Conservation (phyloP, 2,113 vertebrate species). For the Callospermophilus lateralis region DNA sequence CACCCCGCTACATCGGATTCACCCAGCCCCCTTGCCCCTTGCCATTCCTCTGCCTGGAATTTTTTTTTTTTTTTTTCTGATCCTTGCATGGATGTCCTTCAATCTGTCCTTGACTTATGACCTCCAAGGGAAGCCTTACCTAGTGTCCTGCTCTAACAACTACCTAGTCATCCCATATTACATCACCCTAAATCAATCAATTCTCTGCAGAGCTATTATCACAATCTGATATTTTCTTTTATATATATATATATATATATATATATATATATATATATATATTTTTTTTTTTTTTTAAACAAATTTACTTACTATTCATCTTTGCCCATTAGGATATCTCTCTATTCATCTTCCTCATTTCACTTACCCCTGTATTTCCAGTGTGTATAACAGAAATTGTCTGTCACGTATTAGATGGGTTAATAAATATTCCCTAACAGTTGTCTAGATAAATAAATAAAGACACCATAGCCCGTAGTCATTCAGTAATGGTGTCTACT, state of each 20-base stretch:
- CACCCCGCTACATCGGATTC: too few species aligned
- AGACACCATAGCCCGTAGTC: not conserved
- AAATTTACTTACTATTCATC: not conserved
- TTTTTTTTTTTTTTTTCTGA: not conserved
- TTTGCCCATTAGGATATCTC: not conserved
- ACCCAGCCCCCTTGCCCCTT: not conserved
- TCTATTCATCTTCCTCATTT: not conserved
- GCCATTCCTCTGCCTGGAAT: not conserved
- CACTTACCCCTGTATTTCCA: not conserved
- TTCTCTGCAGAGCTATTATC: not conserved
- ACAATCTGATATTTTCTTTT: not conserved
- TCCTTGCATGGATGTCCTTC: not conserved
- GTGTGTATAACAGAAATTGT: not conserved
- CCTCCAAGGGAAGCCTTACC: not conserved
- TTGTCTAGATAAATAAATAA: not conserved
- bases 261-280: too few species aligned
- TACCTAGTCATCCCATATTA: not conserved
- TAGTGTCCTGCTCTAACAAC: not conserved
- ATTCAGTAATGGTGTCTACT: not conserved
- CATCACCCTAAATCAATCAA: not conserved
- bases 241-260: too few species aligned
- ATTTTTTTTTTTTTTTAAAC: conserved; percentile 17
- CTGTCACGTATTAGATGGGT: not conserved
- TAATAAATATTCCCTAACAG: not conserved
- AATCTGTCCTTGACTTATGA: not conserved